Conservation (phyloP, 2,888 invertebrate species). For the Lypha dubia region DNA sequence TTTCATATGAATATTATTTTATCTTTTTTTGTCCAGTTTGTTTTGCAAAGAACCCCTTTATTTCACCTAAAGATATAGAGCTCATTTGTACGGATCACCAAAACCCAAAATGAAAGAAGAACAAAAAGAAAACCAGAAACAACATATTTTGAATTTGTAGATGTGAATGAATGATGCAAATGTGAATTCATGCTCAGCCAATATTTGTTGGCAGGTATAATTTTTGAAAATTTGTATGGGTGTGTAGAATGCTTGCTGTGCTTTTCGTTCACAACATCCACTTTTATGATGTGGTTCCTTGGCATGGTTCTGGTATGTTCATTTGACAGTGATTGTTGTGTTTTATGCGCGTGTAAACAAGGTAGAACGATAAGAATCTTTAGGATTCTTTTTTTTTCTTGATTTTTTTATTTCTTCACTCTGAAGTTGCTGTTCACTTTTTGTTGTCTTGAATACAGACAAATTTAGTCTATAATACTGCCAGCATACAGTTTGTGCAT, state of each 20-base stretch:
- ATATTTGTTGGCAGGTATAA: slow-evolving; percentile 71
- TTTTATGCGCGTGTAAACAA: slow-evolving; percentile 78
- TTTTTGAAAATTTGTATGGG: slow-evolving; percentile 21
- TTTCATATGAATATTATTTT: no score
- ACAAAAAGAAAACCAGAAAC: slow-evolving; percentile 20
- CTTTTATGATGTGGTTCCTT: slow-evolving; percentile 41
- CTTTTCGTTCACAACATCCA: slow-evolving; percentile 5
- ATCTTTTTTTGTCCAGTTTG: not conserved
- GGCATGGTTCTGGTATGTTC: slow-evolving; percentile 67
- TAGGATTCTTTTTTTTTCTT: slow-evolving; percentile 33
- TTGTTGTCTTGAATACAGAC: slow-evolving; percentile 33
- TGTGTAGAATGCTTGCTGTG: slow-evolving; percentile 26
- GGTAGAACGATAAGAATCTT: slow-evolving; percentile 75
- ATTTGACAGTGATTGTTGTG: slow-evolving; percentile 72
- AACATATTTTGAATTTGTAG: slow-evolving; percentile 35
- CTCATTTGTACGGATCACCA: slow-evolving; percentile 71
- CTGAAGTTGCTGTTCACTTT: slow-evolving; percentile 40
- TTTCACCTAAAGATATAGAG: slow-evolving; percentile 69
- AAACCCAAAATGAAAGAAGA: slow-evolving; percentile 30
- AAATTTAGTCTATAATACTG: slow-evolving; percentile 31
- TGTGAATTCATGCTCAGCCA: slow-evolving; percentile 67
- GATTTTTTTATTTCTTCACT: slow-evolving; percentile 1
- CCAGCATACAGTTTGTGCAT: slow-evolving; percentile 29
- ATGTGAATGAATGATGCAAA: slow-evolving; percentile 52
- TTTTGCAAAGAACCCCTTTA: slow-evolving; percentile 41